Conservation (phyloP, 2,888 invertebrate genomes). For the Ecdyonurus torrentis region DNA sequence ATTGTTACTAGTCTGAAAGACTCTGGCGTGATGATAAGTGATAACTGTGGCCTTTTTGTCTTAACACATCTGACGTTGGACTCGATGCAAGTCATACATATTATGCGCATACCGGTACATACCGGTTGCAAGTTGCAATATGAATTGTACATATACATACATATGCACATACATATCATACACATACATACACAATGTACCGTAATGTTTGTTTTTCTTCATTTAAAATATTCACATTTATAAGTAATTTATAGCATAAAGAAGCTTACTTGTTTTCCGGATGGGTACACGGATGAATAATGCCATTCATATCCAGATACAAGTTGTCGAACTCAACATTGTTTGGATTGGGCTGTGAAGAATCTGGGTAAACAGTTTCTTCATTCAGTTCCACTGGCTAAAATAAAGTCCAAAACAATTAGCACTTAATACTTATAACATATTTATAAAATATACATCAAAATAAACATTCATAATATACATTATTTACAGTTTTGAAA, state of each 20-base stretch:
- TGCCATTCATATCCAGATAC: slow-evolving; percentile 99
- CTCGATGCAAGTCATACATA: too few relatives aligned
- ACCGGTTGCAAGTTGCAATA: slow-evolving; percentile 9
- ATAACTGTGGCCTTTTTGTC: too few relatives aligned
- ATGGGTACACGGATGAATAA: slow-evolving; percentile 99
- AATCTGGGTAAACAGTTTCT: slow-evolving; percentile 56
- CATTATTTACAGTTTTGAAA: slow-evolving; percentile 6
- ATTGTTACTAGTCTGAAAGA: too few relatives aligned
- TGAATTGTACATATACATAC: not conserved
- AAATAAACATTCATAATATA: not conserved
- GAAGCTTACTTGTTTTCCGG: slow-evolving; percentile 69
- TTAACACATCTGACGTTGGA: too few relatives aligned
- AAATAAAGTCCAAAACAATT: slow-evolving; percentile 14
- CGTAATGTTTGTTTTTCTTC: too few relatives aligned
- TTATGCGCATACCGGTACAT: too few relatives aligned
- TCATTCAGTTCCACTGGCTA: slow-evolving; percentile 63
- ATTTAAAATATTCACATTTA: too few relatives aligned
- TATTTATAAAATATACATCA: not conserved
- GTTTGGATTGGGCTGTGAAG: slow-evolving; percentile 86
- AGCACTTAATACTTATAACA: not conserved
- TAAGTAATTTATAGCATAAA: too few relatives aligned
- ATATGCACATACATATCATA: not conserved
- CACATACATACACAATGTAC: too few relatives aligned
- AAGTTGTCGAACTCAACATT: slow-evolving; percentile 94
- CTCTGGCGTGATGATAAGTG: too few relatives aligned